Evolutionary conservation across 2,888 invertebrate species (phyloP), one percentile per base, ranked within the genome.

Genomic region (Gryllus longicercus): DNA sequence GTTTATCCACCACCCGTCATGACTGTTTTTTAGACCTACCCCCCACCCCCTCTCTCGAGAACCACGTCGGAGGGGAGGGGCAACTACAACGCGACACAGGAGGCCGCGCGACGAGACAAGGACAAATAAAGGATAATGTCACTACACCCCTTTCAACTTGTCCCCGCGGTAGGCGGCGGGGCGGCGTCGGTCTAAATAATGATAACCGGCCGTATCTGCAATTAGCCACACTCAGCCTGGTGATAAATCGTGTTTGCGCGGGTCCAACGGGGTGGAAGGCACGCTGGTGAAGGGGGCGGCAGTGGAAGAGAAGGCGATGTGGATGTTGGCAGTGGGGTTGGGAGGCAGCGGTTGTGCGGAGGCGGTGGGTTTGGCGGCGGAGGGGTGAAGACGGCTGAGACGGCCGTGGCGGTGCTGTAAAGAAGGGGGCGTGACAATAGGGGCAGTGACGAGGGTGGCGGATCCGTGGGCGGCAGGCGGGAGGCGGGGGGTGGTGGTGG

Each of bases 181-280:
- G 63, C 63, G 14, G 63, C n/a, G 63, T 63, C 8, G 38, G 38
- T 63, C 63, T 63, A 63, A 63, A 63, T 63, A 63, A 63, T 63
- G 63, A 63, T 63, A 63, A 63, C 63, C 63, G 63, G 63, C 63
- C 63, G 63, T 63, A 63, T 63, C 63, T 63, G 63, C 63, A 63
- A 63, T 63, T 63, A 63, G 63, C 16, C n/a, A n/a, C 63, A 63
- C n/a, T 63, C 63, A 63, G 63, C n/a, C 63, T 63, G 63, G 63
- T 63, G 63, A 63, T 63, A 63, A 63, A 63, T 63, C 14, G 63
- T 63, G 63, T 63, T 63, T 63, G 63, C n/a, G 63, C 63, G n/a
- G n/a, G 63, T 18, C 16, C n/a, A 63, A 38, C 38, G 38, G 38
- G 8, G 38, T 38, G 38, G 38, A 38, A 38, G 38, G 38, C 38